A percentile compares a stretch with the other conserved stretches of the same genome.
Conservation (phyloP, 2,113 vertebrate species). For the Edolisoma coerulescens region DNA sequence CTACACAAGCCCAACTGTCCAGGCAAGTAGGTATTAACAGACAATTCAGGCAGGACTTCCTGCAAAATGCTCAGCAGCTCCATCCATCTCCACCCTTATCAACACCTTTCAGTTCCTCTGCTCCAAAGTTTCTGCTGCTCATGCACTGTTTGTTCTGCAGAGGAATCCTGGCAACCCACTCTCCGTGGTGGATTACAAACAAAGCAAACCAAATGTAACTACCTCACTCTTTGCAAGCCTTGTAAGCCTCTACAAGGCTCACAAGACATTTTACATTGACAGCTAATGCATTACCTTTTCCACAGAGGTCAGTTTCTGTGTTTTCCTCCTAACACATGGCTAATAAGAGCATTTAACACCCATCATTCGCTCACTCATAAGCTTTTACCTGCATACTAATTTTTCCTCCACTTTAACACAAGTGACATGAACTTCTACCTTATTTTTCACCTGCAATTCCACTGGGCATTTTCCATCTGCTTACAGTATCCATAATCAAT, state of each 20-base stretch:
- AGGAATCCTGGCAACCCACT: not conserved
- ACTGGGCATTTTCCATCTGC: not conserved
- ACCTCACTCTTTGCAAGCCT: not conserved
- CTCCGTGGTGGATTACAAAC: fast-evolving
- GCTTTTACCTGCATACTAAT: not conserved
- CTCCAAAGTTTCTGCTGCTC: not conserved
- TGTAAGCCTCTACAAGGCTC: not conserved
- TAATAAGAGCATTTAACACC: not conserved
- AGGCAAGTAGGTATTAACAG: not conserved
- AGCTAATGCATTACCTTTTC: not conserved
- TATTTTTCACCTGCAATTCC: not conserved
- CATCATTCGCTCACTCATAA: not conserved
- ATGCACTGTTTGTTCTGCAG: fast-evolving
- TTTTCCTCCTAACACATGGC: not conserved
- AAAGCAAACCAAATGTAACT: not conserved
- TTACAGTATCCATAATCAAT: not conserved
- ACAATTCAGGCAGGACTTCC: not conserved
- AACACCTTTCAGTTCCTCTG: not conserved
- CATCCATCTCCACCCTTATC: not conserved
- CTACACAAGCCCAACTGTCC: not conserved
- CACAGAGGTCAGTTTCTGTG: not conserved
- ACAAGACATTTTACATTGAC: not conserved
- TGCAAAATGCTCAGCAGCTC: not conserved
- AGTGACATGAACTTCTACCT: not conserved
- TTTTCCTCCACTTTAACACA: not conserved